Conservation (phyloP, 2,113 vertebrate genomes). For the Corythornis madagascariensis region DNA sequence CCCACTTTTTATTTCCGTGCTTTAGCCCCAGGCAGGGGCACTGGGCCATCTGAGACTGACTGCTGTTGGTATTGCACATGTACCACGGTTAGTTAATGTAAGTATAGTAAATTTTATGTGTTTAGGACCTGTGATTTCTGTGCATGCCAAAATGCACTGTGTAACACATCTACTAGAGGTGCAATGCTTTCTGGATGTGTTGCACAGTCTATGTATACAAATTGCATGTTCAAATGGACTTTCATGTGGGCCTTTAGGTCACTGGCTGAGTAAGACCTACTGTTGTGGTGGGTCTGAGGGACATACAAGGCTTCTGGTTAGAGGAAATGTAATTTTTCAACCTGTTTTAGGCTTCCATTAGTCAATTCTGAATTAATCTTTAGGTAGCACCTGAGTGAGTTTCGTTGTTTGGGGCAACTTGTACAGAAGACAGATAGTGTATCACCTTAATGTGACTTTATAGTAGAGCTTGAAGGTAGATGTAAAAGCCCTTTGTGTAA, state of each 20-base stretch:
- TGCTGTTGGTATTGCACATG: background rate
- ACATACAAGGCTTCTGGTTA: background rate
- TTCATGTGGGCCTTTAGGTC: rapidly evolving
- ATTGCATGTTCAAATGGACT: background rate
- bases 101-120: background rate
- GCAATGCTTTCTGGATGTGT: background rate
- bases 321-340: background rate
- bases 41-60: background rate
- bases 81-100: background rate
- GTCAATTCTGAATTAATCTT: background rate
- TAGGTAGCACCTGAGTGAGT: background rate
- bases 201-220: background rate
- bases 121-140: background rate
- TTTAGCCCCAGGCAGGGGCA: background rate
- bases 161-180: background rate
- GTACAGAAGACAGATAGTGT: background rate
- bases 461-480: background rate
- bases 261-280: background rate
- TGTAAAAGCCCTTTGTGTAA: background rate
- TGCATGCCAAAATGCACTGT: background rate
- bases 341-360: background rate
- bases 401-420: background rate
- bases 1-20: background rate
- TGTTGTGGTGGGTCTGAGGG: background rate
- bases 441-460: background rate